Evolutionary conservation across 2,113 vertebrate species (phyloP).

Genomic region (Tetraodon nigroviridis): DNA sequence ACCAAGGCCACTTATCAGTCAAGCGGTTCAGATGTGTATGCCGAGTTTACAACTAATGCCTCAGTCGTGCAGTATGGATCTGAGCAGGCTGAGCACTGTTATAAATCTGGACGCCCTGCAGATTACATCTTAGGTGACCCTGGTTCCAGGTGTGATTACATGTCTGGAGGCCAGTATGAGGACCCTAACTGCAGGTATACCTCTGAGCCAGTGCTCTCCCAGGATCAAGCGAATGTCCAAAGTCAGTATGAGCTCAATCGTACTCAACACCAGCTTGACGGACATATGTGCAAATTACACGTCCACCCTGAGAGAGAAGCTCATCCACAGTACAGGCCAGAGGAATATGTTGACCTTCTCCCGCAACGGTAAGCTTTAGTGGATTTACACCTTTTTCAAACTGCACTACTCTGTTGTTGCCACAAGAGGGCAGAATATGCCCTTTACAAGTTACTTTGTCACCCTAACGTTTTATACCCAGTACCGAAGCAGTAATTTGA

Average conservation of each 20-base stretch:
- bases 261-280: slow-evolving; percentile 31
- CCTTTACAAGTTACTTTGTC: too few species aligned
- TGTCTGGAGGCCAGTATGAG: slow-evolving; percentile 15
- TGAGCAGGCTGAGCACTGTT: slow-evolving; percentile 26
- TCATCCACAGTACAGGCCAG: slow-evolving; percentile 47
- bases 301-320: slow-evolving; percentile 37
- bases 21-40: slow-evolving; percentile 42
- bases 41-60: slow-evolving; percentile 54
- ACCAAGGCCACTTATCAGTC: slow-evolving; percentile 23
- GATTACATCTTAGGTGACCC: slow-evolving; percentile 18
- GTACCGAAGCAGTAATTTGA: too few species aligned
- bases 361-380: slow-evolving; percentile 48
- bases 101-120: slow-evolving; percentile 11
- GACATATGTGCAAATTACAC: slow-evolving; percentile 32
- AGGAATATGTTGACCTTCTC: slow-evolving; percentile 55
- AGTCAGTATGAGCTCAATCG: slow-evolving; percentile 23
- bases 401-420: slow-evolving; percentile 11
- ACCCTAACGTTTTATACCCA: too few species aligned
- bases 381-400: background rate
- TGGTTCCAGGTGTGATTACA: slow-evolving; percentile 20
- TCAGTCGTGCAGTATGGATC: slow-evolving; percentile 8
- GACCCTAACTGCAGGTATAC: slow-evolving; percentile 1
- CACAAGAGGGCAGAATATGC: slow-evolving; percentile 31
- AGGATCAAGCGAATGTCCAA: slow-evolving; percentile 25
- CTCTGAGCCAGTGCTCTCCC: slow-evolving; percentile 32